phyloP scores from a whole-genome alignment of 1,140 invertebrate genomes.

The Apis laboriosa region DNA sequence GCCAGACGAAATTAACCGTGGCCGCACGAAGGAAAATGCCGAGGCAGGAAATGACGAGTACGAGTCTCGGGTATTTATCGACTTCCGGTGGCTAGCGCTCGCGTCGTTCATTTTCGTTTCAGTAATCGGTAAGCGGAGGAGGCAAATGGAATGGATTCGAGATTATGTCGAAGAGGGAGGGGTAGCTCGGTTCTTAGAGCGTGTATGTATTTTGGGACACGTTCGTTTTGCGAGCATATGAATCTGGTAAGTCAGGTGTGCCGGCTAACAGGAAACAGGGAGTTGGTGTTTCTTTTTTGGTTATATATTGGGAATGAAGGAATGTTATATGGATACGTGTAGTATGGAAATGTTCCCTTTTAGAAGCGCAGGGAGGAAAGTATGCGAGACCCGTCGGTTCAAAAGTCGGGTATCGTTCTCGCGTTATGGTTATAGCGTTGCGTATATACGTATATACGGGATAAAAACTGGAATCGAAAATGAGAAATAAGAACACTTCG shows the following conservation, averaged over 20 bases:
- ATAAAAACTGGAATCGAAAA: no score
- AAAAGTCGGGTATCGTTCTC: no score
- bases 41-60: constrained; percentile 54
- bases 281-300: background rate
- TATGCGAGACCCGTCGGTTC: no score
- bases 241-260: background rate
- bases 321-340: no score
- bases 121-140: background rate
- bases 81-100: constrained; percentile 30
- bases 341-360: background rate
- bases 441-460: no score
- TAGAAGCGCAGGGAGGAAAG: background rate
- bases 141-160: background rate
- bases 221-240: background rate
- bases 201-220: background rate
- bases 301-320: background rate
- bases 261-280: background rate
- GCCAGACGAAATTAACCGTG: constrained; percentile 62
- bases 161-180: background rate
- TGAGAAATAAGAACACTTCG: no score
- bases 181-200: background rate
- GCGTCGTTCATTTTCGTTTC: background rate
- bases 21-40: constrained; percentile 17
- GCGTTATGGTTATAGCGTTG: no score
- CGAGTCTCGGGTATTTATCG: constrained; percentile 14